Evolutionary conservation across 2,113 vertebrate genomes (phyloP).

Genomic region (Tyrannus savana): DNA sequence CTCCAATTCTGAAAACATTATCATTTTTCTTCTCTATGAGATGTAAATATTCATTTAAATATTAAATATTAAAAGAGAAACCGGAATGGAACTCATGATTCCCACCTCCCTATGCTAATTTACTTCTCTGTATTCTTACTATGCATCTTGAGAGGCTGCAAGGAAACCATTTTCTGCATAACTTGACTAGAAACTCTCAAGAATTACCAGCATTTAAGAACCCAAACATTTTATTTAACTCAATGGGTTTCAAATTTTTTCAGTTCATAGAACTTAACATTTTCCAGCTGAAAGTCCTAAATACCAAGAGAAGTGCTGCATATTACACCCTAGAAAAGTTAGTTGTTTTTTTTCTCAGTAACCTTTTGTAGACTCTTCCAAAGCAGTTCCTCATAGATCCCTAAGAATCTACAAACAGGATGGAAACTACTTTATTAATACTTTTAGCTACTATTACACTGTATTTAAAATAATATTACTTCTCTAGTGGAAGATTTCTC

Average conservation of each 20-base stretch:
- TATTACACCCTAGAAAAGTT: neutral
- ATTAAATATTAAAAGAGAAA: slow-evolving; percentile 14
- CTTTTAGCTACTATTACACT: neutral
- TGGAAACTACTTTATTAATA: neutral
- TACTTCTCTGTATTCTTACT: neutral
- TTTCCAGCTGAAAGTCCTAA: neutral
- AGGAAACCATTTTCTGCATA: neutral
- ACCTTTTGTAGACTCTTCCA: neutral
- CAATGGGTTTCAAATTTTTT: neutral
- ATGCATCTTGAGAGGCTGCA: neutral
- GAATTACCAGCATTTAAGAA: neutral
- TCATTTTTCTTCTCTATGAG: neutral
- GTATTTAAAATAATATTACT: neutral
- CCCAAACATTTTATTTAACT: neutral
- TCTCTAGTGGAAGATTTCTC: neutral
- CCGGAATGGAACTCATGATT: neutral
- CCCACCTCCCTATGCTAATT: neutral
- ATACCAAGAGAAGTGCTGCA: neutral
- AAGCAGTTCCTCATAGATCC: neutral
- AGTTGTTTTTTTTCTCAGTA: neutral
- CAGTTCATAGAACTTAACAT: neutral
- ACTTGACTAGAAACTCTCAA: neutral
- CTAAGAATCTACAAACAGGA: neutral
- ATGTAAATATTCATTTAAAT: slow-evolving; percentile 16
- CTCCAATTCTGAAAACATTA: neutral